A percentile compares a stretch with the other conserved stretches of the same genome.
Conservation (phyloP, 2,113 vertebrate species). For the Poecilia latipinna region DNA sequence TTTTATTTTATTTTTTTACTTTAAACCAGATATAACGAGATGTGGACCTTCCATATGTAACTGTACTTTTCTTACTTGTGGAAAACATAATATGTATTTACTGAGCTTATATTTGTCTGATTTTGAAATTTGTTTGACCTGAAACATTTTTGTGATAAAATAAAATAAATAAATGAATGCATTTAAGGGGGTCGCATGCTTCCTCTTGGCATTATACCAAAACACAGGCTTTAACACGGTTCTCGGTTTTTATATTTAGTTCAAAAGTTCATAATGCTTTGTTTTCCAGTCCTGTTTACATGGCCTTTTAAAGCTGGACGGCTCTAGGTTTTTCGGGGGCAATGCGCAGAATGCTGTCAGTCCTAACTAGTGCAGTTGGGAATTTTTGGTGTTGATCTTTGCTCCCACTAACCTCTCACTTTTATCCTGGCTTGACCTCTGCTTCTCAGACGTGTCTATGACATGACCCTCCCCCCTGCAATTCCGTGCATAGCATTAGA, state of each 20-base stretch:
- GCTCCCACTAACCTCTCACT: conserved; percentile 7
- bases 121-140: no score
- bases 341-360: not conserved
- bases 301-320: not conserved
- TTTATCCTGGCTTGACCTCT: conserved; percentile 40
- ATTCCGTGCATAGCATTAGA: conserved; percentile 7
- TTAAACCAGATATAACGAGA: not conserved
- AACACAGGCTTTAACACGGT: no score
- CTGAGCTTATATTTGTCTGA: no score
- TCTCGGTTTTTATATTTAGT: not conserved
- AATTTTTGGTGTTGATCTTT: conserved; percentile 19
- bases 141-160: not conserved
- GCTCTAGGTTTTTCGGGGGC: not conserved
- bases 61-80: not conserved
- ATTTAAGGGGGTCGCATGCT: not conserved
- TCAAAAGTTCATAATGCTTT: not conserved
- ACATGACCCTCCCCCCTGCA: not conserved
- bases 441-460: conserved; percentile 15
- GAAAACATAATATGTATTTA: not conserved
- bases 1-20: no score
- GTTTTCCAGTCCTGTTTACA: not conserved
- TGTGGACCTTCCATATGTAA: not conserved
- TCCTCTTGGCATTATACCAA: not conserved
- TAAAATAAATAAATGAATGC: not conserved
- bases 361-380: not conserved